A percentile compares a stretch with the other conserved stretches of the same genome.
These are phyloP conservation scores for Penaeus monodon DNA, from an alignment of 2,888 invertebrate species.

Conservation along the genomic window DNA sequence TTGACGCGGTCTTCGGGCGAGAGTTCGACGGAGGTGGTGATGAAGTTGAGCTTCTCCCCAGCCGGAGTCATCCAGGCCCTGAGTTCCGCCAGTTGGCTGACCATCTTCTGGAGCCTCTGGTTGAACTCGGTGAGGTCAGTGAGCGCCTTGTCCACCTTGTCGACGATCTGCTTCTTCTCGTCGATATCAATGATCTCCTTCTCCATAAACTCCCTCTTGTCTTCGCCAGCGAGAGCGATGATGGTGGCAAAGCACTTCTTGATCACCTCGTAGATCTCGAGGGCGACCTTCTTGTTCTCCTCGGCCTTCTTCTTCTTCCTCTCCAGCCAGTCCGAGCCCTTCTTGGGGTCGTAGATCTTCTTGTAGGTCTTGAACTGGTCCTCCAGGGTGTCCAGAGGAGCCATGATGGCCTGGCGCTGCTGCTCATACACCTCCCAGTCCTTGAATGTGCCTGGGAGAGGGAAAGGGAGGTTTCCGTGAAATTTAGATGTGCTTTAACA, in stretches of 20 bases:
- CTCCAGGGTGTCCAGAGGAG: slow-evolving; percentile 59
- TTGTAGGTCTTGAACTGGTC: slow-evolving; percentile 65
- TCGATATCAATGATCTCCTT: slow-evolving; percentile 65
- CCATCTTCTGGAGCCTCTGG: slow-evolving; percentile 57
- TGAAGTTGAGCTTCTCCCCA: slow-evolving; percentile 61
- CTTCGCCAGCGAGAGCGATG: slow-evolving; percentile 61
- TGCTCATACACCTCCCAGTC: slow-evolving; percentile 64
- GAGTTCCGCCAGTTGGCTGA: slow-evolving; percentile 51
- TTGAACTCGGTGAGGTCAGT: slow-evolving; percentile 60
- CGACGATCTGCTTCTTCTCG: slow-evolving; percentile 55
- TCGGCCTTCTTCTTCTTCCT: slow-evolving; percentile 65
- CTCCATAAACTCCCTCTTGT: slow-evolving; percentile 65
- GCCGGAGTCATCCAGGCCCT: slow-evolving; percentile 65
- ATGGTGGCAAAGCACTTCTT: slow-evolving; percentile 58
- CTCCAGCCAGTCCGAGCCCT: slow-evolving; percentile 64
- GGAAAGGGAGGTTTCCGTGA: background rate
- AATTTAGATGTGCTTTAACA: too few relatives aligned
- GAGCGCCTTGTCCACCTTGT: slow-evolving; percentile 63
- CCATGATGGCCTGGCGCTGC: slow-evolving; percentile 56
- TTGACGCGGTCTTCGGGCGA: slow-evolving; percentile 65
- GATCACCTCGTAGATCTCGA: slow-evolving; percentile 57
- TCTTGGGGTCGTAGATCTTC: slow-evolving; percentile 64
- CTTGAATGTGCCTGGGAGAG: slow-evolving; percentile 51
- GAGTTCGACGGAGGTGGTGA: slow-evolving; percentile 60
- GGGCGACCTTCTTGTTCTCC: slow-evolving; percentile 47